Base-by-base conservation (phyloP, 37 sponge, comb jelly and placozoan genomes). In the Lycopodina hypogea region DNA sequence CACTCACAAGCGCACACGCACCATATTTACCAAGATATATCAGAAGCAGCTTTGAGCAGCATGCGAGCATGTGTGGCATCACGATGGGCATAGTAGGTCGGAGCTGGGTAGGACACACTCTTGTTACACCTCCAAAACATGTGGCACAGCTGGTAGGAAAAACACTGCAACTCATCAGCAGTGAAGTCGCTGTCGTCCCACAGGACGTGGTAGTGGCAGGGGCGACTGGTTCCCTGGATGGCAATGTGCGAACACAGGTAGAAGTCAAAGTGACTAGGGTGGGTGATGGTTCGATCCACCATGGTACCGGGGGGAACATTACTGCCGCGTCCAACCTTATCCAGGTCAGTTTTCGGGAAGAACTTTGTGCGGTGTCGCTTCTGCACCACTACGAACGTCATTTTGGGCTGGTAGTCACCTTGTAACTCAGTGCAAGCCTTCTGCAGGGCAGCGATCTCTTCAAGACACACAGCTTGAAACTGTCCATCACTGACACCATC, bases 141-240 rank as follows among this genome's bases (percentile, higher is more conserved):
- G 68, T 83, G 83, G 53, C 83, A 83, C 24, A 83, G 76, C 35
- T 83, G 75, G 37, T 83, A 83, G 30, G 83, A 72, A 35, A 83
- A 58, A 6, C 0, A 30, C 30, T 83, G 83, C 7, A 83, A 57
- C 2, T 83, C 75, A 34, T 83, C 71, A 84, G 94, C 89, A 42
- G 87, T 82, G 81, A 97, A 89, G 71, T 88, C 75, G 40, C 90
- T 97, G 78, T 97, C 97, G 56, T 97, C 97, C 92, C 92, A 93
- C 41, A 97, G 78, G 40, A 97, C 92, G 58, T 94, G 42, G 61
- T 78, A 78, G 30, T 83, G 76, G 39, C 75, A 74, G 28, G 83
- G 83, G 17, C 72, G 56, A 30, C 83, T 83, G 56, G 83, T 83
- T 3, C 83, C 83, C 69, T 83, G 90, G 37, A 89, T 89, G 53